Percentiles rank a stretch among this genome's conserved stretches.
Evolutionary conservation across 1,140 invertebrate species (phyloP).

Genomic region (Leptinotarsa lineolata): DNA sequence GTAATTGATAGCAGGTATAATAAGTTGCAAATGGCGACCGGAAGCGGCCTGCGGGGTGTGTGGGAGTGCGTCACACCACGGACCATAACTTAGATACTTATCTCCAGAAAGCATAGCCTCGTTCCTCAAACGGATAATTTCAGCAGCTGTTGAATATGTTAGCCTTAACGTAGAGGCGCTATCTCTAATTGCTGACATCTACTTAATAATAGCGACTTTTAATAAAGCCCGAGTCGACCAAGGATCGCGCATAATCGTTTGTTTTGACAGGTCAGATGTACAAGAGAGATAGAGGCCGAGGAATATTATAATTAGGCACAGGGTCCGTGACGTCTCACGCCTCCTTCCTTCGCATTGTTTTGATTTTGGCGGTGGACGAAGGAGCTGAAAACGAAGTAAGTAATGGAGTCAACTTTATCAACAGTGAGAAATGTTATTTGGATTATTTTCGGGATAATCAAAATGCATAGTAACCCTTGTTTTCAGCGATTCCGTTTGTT

Average conservation of each 20-base stretch:
- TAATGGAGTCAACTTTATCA: too few species aligned
- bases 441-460: too few species aligned
- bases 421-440: too few species aligned
- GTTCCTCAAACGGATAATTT: slow-evolving; percentile 27
- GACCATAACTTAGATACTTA: slow-evolving; percentile 24
- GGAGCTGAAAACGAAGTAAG: too few species aligned
- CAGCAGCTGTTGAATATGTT: slow-evolving; percentile 30
- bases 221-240: slow-evolving; percentile 19
- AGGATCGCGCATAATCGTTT: slow-evolving; percentile 23
- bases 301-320: slow-evolving; percentile 10
- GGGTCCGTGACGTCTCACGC: not conserved
- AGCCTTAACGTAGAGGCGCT: slow-evolving; percentile 21
- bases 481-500: too few species aligned
- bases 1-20: not conserved
- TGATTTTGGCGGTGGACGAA: not conserved
- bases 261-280: slow-evolving; percentile 26
- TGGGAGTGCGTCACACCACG: slow-evolving; percentile 23
- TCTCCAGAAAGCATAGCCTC: slow-evolving; percentile 22
- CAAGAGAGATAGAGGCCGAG: slow-evolving; percentile 10
- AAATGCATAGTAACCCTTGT: too few species aligned
- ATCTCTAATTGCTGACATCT: slow-evolving; percentile 30
- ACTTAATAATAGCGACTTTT: slow-evolving; percentile 25
- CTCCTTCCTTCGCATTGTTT: not conserved
- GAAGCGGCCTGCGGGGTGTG: slow-evolving; percentile 10
- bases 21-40: slow-evolving; percentile 15